Percentiles rank a stretch among this genome's conserved stretches.
These are phyloP conservation scores for Caranx ignobilis DNA, from an alignment of 2,113 vertebrate genomes.

Conservation along the genomic window DNA sequence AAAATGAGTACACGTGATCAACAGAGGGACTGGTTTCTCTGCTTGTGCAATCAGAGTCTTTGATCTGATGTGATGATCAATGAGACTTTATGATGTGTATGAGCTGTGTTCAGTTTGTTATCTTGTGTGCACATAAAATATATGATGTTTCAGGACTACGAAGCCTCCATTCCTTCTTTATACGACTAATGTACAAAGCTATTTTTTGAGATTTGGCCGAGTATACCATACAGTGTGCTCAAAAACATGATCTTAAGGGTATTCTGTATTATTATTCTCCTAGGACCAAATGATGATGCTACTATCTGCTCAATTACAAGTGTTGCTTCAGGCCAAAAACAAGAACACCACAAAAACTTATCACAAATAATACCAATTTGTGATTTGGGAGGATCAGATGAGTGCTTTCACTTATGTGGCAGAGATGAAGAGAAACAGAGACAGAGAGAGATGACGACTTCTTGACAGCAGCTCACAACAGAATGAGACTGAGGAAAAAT, in stretches of 20 bases:
- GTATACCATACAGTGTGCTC: background rate
- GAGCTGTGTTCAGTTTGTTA: background rate
- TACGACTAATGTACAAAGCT: too few relatives aligned
- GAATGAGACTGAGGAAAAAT: conserved; percentile 50
- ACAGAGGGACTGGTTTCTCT: background rate
- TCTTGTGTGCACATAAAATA: background rate
- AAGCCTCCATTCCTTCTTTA: background rate
- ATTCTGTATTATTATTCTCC: background rate
- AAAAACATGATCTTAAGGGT: background rate
- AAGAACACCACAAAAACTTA: conserved; percentile 15
- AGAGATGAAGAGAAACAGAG: conserved; percentile 46
- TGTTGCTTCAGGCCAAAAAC: conserved; percentile 27
- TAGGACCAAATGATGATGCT: background rate
- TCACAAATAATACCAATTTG: conserved; percentile 27
- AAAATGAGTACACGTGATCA: background rate
- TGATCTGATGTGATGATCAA: background rate
- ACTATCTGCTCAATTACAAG: conserved; percentile 18
- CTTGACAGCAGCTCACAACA: conserved; percentile 36
- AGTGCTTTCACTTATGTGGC: conserved; percentile 42
- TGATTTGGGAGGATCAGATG: conserved; percentile 43
- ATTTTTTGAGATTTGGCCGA: background rate
- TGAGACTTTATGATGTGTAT: background rate
- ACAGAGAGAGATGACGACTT: conserved; percentile 1
- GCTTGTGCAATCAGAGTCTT: background rate
- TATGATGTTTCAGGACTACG: background rate